Evolutionary conservation across 2,888 invertebrate genomes (phyloP).

Genomic region (Tinea pellionella): DNA sequence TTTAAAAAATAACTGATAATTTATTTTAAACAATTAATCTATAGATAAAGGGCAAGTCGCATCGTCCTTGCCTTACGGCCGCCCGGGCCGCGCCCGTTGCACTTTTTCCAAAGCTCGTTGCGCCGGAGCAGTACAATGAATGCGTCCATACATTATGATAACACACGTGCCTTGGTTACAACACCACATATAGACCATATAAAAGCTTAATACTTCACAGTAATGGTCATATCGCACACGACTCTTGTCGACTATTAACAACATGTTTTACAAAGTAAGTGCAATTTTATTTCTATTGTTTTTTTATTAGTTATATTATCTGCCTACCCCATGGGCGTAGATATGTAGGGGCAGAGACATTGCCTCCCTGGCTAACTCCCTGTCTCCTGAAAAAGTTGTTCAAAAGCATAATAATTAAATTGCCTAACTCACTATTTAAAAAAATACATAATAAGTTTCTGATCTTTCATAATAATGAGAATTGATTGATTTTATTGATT

Average conservation of each 20-base stretch:
- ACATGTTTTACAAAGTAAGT: conserved; percentile 57
- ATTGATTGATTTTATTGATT: too few relatives aligned
- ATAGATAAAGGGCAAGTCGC: not conserved
- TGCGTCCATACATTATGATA: conserved; percentile 27
- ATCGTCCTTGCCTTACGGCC: conserved; percentile 20
- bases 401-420: too few relatives aligned
- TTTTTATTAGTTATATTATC: too few relatives aligned
- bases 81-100: conserved; percentile 24
- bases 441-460: too few relatives aligned
- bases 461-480: too few relatives aligned
- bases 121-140: conserved; percentile 23
- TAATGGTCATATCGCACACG: conserved; percentile 33
- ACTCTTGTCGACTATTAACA: conserved; percentile 25
- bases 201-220: conserved; percentile 37
- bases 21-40: not conserved
- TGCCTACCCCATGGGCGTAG: too few relatives aligned
- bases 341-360: too few relatives aligned
- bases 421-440: too few relatives aligned
- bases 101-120: conserved; percentile 22
- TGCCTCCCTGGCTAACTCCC: too few relatives aligned
- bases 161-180: conserved; percentile 22
- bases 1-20: too few relatives aligned
- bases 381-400: too few relatives aligned
- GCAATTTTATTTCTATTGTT: not conserved
- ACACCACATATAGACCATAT: conserved; percentile 27